phyloP scores from a whole-genome alignment of 2,113 vertebrate species.

The Leptocoma aspasia region DNA sequence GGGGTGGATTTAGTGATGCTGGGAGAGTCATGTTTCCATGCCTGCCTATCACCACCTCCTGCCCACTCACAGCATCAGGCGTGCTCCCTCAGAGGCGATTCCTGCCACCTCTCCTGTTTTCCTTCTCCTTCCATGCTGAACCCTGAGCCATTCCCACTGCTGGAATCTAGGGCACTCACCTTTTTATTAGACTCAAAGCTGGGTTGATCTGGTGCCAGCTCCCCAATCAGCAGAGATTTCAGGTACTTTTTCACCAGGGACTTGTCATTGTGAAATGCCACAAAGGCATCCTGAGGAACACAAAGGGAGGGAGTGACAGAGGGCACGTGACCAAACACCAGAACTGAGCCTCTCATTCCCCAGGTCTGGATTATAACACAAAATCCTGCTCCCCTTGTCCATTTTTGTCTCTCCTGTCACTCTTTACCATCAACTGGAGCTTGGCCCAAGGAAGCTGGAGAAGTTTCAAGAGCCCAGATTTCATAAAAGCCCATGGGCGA shows the following conservation, averaged over 20 bases:
- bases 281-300: conserved; percentile 73
- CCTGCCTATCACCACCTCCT: background rate
- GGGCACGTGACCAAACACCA: rapidly evolving
- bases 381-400: background rate
- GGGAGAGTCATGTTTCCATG: background rate
- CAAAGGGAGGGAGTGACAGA: background rate
- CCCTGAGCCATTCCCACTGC: background rate
- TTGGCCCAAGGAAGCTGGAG: conserved; percentile 9
- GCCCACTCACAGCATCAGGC: background rate
- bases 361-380: background rate
- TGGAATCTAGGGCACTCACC: conserved; percentile 59
- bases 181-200: conserved; percentile 77
- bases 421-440: background rate
- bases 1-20: background rate
- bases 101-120: background rate
- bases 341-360: background rate
- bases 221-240: conserved; percentile 75
- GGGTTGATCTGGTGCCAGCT: conserved; percentile 76
- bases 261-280: conserved; percentile 74
- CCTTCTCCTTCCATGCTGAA: background rate
- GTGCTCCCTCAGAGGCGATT: background rate
- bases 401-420: background rate
- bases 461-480: background rate
- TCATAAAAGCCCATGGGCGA: background rate
- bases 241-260: conserved; percentile 73